Evolutionary conservation across 37 sponge, comb jelly and placozoan species (phyloP), one percentile per base, ranked within the genome.

Genomic region (Oopsacas minuta): DNA sequence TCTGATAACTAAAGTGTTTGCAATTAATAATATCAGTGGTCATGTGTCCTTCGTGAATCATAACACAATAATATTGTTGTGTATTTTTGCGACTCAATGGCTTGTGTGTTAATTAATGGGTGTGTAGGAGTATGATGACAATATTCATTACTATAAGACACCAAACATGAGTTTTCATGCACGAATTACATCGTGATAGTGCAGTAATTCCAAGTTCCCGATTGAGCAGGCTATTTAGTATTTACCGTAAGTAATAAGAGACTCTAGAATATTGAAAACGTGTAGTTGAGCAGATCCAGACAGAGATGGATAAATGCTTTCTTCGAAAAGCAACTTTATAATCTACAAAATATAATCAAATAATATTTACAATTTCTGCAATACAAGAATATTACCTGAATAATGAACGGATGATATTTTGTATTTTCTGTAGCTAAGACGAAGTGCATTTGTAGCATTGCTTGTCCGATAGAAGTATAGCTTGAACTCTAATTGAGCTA

Each of bases 391-490:
- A n/a, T 61, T 25, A 61, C 75, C 75, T 61, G 75, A 12, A 61
- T 10, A n/a, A n/a, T n/a, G 22, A 61, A 61, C 28, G 75, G 28
- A 5, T 61, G 75, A 12, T 12, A 61, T 10, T n/a, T 25, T 25
- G 22, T 5, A n/a, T 61, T n/a, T n/a, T 61, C 75, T 7, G 28
- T 25, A 3, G 75, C 75, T 5, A 61, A 5, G 17, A 61, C 75
- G 5, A 61, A n/a, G 28, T 61, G 75, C 75, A 61, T 61, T n/a
- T 61, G 75, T n/a, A 25, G 75, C 75, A 61, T 61, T 34, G 75
- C 75, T 61, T 61, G 75, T n/a, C 75, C 75, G 22, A 61, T 61
- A n/a, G 75, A 61, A 61, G 30, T 61, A 34, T 61, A 61, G 30
- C 75, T 61, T 61, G 75, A 61, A n/a, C 75, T 61, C 75, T 61